These are phyloP conservation scores for Malurus cyaneus DNA, from an alignment of 2,113 vertebrate genomes.

Conservation along the genomic window DNA sequence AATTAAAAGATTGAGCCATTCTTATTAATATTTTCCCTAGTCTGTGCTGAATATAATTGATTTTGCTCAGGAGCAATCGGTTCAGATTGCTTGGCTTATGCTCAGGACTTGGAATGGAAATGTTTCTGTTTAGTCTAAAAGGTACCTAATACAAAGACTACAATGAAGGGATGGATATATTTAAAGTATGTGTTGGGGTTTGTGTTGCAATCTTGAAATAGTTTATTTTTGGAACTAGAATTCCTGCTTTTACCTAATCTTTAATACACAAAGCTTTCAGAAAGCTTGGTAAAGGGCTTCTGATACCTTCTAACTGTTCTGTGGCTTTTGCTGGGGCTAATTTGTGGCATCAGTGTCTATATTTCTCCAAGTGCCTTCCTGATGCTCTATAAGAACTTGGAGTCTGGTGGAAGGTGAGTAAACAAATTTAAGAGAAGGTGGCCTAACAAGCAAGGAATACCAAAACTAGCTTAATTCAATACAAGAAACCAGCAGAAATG, in stretches of 20 bases:
- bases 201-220: background rate
- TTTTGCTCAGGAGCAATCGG: background rate
- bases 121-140: background rate
- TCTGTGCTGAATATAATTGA: background rate
- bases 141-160: background rate
- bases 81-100: background rate
- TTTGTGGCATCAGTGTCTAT: background rate
- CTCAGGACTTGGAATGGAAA: background rate
- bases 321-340: background rate
- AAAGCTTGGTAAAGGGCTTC: background rate
- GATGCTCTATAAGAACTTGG: background rate
- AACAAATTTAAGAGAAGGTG: background rate
- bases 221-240: background rate
- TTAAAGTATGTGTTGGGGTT: background rate
- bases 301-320: background rate
- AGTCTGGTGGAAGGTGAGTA: background rate
- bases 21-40: background rate
- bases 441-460: background rate
- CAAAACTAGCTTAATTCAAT: background rate
- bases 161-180: background rate
- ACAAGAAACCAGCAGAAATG: background rate
- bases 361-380: background rate
- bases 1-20: background rate
- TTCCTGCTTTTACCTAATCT: background rate
- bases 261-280: background rate